These are phyloP conservation scores for Gymnocypris eckloni DNA, from an alignment of 2,797 vertebrate species.

Conservation along the genomic window DNA sequence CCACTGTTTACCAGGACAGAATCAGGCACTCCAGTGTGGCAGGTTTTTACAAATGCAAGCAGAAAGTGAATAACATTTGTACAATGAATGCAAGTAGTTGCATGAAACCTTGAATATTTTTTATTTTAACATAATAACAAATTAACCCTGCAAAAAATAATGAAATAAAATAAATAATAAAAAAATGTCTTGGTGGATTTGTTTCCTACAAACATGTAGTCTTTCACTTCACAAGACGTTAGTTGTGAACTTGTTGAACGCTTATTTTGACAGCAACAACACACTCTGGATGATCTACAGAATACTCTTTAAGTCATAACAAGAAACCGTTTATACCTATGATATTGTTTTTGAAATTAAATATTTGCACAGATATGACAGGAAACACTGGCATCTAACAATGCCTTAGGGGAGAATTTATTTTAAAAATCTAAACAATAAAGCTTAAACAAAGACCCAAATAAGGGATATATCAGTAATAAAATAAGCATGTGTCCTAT, in stretches of 20 bases:
- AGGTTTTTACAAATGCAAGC: background rate
- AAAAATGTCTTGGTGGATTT: background rate
- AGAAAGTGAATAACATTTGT: background rate
- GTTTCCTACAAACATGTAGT: background rate
- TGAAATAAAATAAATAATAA: background rate
- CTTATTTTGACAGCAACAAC: too few relatives aligned
- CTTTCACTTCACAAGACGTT: background rate
- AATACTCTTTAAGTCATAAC: too few relatives aligned
- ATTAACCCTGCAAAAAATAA: background rate
- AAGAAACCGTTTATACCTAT: too few relatives aligned
- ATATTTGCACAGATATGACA: too few relatives aligned
- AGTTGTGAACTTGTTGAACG: background rate
- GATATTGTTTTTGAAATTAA: too few relatives aligned
- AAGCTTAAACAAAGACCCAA: too few relatives aligned
- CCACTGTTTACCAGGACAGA: slow-evolving; percentile 1
- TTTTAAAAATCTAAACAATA: too few relatives aligned
- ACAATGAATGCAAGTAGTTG: background rate
- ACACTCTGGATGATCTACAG: too few relatives aligned
- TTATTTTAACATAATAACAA: background rate
- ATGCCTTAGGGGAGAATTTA: too few relatives aligned
- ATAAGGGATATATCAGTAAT: too few relatives aligned
- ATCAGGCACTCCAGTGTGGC: background rate
- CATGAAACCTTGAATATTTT: slow-evolving; percentile 22
- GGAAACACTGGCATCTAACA: too few relatives aligned
- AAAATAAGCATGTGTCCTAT: too few relatives aligned